Evolutionary conservation across 2,797 vertebrate species (phyloP).

Genomic region (Remorina albescens): DNA sequence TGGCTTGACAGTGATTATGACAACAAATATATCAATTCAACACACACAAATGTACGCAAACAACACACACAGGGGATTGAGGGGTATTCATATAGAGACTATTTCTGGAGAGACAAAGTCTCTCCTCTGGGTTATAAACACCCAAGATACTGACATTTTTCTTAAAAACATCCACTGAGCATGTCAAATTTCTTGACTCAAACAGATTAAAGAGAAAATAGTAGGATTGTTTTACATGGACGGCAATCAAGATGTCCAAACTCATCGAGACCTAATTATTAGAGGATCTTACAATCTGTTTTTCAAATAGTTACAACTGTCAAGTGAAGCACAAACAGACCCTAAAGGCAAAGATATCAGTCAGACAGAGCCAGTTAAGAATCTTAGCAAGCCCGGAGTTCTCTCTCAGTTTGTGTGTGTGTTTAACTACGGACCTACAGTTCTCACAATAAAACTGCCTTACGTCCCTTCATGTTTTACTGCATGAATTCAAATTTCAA

Average conservation of each 20-base stretch:
- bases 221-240: constrained; percentile 49
- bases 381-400: constrained; percentile 55
- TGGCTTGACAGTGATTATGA: constrained; percentile 67
- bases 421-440: constrained; percentile 23
- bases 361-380: constrained; percentile 30
- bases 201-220: background rate
- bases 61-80: constrained; percentile 3
- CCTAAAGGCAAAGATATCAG: constrained; percentile 45
- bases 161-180: constrained; percentile 64
- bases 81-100: background rate
- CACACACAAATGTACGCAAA: constrained; percentile 33
- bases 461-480: constrained; percentile 34
- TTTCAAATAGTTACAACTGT: constrained; percentile 33
- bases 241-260: constrained; percentile 6
- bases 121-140: background rate
- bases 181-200: constrained; percentile 12
- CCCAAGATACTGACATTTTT: constrained; percentile 1
- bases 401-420: background rate
- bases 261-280: constrained; percentile 53
- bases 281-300: constrained; percentile 38
- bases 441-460: constrained; percentile 40
- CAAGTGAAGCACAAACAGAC: constrained; percentile 29
- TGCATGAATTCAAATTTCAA: constrained; percentile 37
- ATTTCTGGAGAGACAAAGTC: background rate
- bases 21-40: constrained; percentile 65